Conservation (phyloP, 2,797 vertebrate species). For the Mormyrops boulengeri region DNA sequence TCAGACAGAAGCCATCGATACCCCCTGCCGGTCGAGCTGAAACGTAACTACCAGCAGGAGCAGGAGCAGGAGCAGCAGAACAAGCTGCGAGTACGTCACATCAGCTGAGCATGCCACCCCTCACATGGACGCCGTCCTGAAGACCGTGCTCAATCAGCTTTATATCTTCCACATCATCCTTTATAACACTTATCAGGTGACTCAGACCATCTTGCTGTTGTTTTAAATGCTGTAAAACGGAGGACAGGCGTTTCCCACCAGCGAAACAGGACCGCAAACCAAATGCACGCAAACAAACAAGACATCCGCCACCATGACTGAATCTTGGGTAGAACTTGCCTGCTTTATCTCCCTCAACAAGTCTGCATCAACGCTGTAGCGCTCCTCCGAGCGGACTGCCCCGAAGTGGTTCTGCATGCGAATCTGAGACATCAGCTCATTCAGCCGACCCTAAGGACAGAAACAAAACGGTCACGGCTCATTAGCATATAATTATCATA, state of each 20-base stretch:
- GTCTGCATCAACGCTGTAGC: conserved; percentile 84
- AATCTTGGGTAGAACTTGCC: conserved; percentile 49
- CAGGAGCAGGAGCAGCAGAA: background rate
- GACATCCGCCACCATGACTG: background rate
- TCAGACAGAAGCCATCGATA: background rate
- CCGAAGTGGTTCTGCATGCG: conserved; percentile 98
- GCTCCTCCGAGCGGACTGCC: conserved; percentile 84
- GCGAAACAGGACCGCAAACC: background rate
- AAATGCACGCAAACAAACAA: background rate
- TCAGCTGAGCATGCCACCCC: conserved; percentile 84
- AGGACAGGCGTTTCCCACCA: background rate
- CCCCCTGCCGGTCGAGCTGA: background rate
- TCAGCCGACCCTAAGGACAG: conserved; percentile 79
- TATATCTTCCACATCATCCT: conserved; percentile 94
- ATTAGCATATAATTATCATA: background rate
- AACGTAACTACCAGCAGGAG: background rate
- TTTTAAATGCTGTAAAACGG: conserved; percentile 77
- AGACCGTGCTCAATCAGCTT: conserved; percentile 90
- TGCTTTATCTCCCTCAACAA: conserved; percentile 92
- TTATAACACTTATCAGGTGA: conserved; percentile 91
- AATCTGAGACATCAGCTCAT: conserved; percentile 97
- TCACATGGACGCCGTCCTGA: conserved; percentile 77
- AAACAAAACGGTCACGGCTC: background rate
- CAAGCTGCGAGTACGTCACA: background rate
- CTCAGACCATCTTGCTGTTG: conserved; percentile 94